Percentiles rank a stretch among this genome's conserved stretches.
Conservation (phyloP, 2,113 vertebrate species). For the Microcebus tavaratra region DNA sequence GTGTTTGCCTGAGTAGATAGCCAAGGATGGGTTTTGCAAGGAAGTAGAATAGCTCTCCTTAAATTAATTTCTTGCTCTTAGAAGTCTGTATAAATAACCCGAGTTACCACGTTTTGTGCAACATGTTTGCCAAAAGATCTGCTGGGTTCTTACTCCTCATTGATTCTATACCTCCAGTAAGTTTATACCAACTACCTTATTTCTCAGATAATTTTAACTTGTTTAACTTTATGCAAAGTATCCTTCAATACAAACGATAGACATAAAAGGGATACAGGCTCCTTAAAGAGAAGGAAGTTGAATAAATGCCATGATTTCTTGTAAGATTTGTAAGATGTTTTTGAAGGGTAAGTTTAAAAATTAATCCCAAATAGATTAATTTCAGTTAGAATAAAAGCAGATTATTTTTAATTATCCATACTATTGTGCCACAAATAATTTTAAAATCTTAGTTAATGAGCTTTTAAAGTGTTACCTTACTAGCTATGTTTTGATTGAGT, state of each 20-base stretch:
- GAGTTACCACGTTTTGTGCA: background rate
- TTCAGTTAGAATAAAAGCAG: slow-evolving; percentile 35
- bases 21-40: background rate
- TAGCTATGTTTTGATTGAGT: background rate
- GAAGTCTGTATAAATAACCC: background rate
- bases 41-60: background rate
- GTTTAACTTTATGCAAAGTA: background rate
- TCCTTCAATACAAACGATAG: background rate
- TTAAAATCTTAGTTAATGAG: background rate
- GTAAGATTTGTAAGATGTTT: background rate
- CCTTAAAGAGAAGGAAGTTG: background rate
- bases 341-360: slow-evolving; percentile 7
- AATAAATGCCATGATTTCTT: background rate
- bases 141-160: background rate
- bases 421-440: background rate
- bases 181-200: background rate
- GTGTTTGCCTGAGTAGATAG: background rate
- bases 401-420: background rate
- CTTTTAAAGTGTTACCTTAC: background rate
- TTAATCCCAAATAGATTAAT: background rate
- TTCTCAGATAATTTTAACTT: slow-evolving; percentile 18
- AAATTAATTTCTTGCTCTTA: background rate
- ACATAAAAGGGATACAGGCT: background rate
- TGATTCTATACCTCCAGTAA: background rate
- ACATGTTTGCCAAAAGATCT: background rate